Percentiles rank a stretch among this genome's conserved stretches.
phyloP scores from a whole-genome alignment of 1,140 invertebrate genomes.

The Euschistus heros region DNA sequence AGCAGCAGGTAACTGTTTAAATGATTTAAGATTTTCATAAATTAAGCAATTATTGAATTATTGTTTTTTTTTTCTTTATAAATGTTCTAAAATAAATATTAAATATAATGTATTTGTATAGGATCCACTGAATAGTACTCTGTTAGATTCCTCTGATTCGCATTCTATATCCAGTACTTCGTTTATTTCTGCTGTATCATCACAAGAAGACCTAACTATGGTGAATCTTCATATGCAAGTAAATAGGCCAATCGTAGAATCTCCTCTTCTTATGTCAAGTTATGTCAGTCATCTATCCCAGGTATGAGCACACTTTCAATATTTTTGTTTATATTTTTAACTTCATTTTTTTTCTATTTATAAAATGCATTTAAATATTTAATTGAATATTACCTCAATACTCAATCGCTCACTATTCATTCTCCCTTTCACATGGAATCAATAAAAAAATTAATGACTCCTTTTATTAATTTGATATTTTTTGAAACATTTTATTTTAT shows the following conservation, averaged over 20 bases:
- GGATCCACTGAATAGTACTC: constrained; percentile 25
- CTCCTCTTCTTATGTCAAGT: constrained; percentile 85
- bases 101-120: constrained; percentile 14
- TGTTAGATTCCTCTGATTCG: constrained; percentile 47
- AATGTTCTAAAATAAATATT: too few species aligned
- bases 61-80: neutral
- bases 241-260: constrained; percentile 86
- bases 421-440: too few species aligned
- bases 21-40: neutral
- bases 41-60: neutral
- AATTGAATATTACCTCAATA: too few species aligned
- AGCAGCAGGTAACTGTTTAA: constrained; percentile 9
- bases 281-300: constrained; percentile 89
- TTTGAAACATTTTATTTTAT: too few species aligned
- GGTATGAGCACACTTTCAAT: constrained; percentile 38
- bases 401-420: too few species aligned
- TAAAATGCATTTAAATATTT: neutral
- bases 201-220: constrained; percentile 84
- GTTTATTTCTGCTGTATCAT: constrained; percentile 47
- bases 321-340: neutral
- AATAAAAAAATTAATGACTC: too few species aligned
- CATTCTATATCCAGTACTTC: constrained; percentile 72
- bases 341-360: neutral
- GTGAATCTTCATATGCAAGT: constrained; percentile 92
- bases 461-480: too few species aligned